Base-by-base conservation (phyloP, 2,797 vertebrate species). In the Hephaestus fuliginosus region DNA sequence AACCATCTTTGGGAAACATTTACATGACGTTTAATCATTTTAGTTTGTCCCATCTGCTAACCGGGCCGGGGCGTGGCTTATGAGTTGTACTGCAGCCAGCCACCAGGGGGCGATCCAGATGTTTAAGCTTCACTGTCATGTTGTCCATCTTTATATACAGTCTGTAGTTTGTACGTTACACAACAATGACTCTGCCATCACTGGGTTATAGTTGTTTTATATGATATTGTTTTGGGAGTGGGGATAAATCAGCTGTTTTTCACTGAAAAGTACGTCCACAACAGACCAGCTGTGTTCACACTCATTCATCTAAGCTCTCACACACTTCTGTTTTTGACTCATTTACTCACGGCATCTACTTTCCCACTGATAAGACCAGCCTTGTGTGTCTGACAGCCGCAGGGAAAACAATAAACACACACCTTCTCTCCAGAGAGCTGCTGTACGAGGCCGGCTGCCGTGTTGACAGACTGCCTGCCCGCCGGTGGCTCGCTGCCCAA, bases 381-480 rank as follows among this genome's bases (percentile, higher is more conserved):
- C 66, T 15, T 28, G 46, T 74, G 68, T 73, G 44, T 78, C 52
- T 46, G 49, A 51, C 69, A 60, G 82, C 70, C 77, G 5, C 39
- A 44, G 75, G 78, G 74, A 62, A 77, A 85, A 88, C 62, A 55
- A 82, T 76, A 64, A 72, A 74, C 76, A 57, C 80, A 75, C 88
- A 73, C 72, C 61, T 33, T 66, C 60, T 64, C 81, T 75, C 79
- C 41, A 41, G 71, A 84, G 83, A 82, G 58, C 41, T 57, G 71
- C 73, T 53, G 77, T 74, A 57, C 44, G 44, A 67, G 70, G 73
- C 74, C 33, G 58, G 74, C 76, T 77, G 82, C 75, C 74, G 79
- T 87, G 86, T 88, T 89, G 87, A 89, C 85, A 86, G 70, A 55
- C 80, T 74, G 85, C 78, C 83, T 79, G 86, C 75, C 83, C 78